Conservation (phyloP, 2,113 vertebrate species). For the Dasyornis broadbenti region DNA sequence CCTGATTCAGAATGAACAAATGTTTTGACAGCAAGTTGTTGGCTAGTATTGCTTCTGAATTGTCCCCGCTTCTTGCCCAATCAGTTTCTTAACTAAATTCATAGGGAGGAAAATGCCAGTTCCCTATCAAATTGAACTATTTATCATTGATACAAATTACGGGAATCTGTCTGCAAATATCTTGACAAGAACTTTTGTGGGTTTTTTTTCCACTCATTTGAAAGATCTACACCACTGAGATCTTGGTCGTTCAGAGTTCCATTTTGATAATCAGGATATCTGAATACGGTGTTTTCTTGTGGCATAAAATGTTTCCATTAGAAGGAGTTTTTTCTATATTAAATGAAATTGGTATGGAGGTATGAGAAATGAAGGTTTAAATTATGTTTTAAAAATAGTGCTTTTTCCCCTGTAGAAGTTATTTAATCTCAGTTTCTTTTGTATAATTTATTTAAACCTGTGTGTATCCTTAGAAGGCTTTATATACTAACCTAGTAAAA, state of each 20-base stretch:
- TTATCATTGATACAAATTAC: background rate
- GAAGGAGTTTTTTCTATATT: background rate
- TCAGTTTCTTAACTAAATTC: background rate
- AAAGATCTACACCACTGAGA: background rate
- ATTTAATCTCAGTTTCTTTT: background rate
- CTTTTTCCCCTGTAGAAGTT: background rate
- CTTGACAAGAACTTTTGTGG: background rate
- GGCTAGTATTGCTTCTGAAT: background rate
- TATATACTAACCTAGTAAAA: background rate
- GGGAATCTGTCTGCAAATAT: background rate
- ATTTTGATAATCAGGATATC: background rate
- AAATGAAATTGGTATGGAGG: background rate
- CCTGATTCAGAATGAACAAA: background rate
- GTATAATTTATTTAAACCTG: background rate
- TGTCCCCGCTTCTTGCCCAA: background rate
- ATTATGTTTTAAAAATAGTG: background rate
- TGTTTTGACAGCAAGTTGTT: background rate
- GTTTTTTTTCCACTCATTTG: background rate
- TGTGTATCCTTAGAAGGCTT: background rate
- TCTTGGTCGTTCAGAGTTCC: background rate
- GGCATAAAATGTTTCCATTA: background rate
- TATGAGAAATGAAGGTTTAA: background rate
- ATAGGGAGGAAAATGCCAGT: background rate
- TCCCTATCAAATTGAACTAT: background rate
- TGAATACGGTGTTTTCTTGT: background rate